phyloP scores from a whole-genome alignment of 1,140 invertebrate genomes.

The Macrobrachium rosenbergii region DNA sequence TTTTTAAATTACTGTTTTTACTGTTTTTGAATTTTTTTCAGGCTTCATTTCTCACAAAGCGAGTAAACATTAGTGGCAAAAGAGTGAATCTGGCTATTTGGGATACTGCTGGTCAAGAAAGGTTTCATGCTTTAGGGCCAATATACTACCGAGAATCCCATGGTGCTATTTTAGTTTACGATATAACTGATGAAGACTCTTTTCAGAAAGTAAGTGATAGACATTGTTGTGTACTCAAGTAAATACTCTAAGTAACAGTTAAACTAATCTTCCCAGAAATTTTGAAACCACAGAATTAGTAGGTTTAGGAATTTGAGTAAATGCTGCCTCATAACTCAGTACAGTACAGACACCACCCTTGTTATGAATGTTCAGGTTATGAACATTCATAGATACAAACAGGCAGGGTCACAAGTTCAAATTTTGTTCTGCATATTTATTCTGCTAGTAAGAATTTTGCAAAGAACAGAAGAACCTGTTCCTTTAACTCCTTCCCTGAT shows the following conservation, averaged over 20 bases:
- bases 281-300: no score
- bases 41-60: constrained; percentile 98
- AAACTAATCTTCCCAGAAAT: no score
- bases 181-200: constrained; percentile 97
- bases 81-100: constrained; percentile 95
- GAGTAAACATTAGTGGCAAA: constrained; percentile 91
- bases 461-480: no score
- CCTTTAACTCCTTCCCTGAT: no score
- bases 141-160: constrained; percentile 98
- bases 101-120: constrained; percentile 97
- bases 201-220: constrained; percentile 87
- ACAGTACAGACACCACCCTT: no score
- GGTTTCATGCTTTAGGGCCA: constrained; percentile 96
- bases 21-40: constrained; percentile 72
- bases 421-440: no score
- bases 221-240: not conserved
- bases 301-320: no score
- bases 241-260: not conserved
- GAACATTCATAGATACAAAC: no score
- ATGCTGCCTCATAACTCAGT: no score
- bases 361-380: no score
- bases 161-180: constrained; percentile 98
- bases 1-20: constrained; percentile 45
- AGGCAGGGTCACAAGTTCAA: no score
- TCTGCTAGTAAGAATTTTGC: no score